Conservation (phyloP, 2,113 vertebrate species). For the Rhinoptilus africanus region DNA sequence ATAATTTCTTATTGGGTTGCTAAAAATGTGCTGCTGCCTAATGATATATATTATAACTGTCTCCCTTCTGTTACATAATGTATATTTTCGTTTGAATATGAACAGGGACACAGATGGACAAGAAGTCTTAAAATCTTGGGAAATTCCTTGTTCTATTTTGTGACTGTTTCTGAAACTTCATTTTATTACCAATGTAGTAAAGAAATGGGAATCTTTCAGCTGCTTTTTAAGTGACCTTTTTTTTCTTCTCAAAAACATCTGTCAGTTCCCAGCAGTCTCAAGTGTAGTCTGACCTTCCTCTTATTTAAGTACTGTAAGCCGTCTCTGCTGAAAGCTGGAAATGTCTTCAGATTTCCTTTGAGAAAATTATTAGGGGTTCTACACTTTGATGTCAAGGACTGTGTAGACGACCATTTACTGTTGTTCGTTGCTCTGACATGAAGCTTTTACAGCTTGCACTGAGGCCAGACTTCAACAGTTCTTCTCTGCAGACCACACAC, state of each 20-base stretch:
- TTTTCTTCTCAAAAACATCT: neutral
- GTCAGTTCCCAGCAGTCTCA: neutral
- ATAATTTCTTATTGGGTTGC: neutral
- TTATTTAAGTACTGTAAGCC: neutral
- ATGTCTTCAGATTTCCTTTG: neutral
- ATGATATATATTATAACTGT: neutral
- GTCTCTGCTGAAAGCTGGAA: neutral
- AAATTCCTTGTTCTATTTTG: neutral
- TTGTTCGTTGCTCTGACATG: neutral
- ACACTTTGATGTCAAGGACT: neutral
- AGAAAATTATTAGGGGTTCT: neutral
- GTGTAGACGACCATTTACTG: neutral
- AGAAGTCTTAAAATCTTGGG: neutral
- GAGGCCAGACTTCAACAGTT: neutral
- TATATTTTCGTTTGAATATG: neutral
- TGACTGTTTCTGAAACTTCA: constrained; percentile 27
- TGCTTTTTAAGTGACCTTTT: neutral
- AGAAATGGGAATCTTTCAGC: neutral
- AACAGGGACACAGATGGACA: neutral
- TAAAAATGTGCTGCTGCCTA: neutral
- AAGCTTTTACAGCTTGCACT: neutral
- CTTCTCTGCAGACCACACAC: neutral
- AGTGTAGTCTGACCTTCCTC: neutral
- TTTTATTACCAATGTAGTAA: neutral
- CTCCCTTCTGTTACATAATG: neutral